Conservation (phyloP, 2,888 invertebrate genomes). For the Amitus sp. region DNA sequence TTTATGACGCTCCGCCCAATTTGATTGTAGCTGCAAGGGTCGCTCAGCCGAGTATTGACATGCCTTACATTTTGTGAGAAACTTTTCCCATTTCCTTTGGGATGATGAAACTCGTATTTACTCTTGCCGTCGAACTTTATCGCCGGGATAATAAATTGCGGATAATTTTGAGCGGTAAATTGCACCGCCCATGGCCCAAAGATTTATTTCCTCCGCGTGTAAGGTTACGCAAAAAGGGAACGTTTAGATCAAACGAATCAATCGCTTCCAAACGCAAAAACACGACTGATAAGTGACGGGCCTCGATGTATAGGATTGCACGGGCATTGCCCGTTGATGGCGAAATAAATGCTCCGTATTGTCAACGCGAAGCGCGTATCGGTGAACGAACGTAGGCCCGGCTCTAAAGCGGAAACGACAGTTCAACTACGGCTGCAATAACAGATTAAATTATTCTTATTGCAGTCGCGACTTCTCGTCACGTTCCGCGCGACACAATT, state of each 20-base stretch:
- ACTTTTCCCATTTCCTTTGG: background rate
- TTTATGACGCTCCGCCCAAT: slow-evolving; percentile 36
- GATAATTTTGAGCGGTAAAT: no score
- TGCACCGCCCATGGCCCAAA: no score
- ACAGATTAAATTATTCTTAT: slow-evolving; percentile 33
- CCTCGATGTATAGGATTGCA: background rate
- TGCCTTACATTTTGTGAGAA: slow-evolving; percentile 21
- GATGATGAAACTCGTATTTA: no score
- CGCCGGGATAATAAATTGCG: no score
- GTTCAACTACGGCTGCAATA: slow-evolving; percentile 7
- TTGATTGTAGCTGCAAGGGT: slow-evolving; percentile 32
- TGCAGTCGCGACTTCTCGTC: slow-evolving; percentile 14
- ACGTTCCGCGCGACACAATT: slow-evolving; percentile 14
- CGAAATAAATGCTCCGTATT: slow-evolving; percentile 4
- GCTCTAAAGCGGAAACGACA: slow-evolving; percentile 9
- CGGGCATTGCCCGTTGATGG: background rate
- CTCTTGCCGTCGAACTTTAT: no score
- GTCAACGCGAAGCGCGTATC: background rate
- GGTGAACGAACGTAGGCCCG: background rate
- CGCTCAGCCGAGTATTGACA: slow-evolving; percentile 34
- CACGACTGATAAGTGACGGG: no score
- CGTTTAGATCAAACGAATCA: no score
- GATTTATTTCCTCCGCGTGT: no score
- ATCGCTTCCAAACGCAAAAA: no score
- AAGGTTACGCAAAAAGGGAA: no score